Base-by-base conservation (phyloP, 1,140 invertebrate genomes). In the Papilio glaucus region DNA sequence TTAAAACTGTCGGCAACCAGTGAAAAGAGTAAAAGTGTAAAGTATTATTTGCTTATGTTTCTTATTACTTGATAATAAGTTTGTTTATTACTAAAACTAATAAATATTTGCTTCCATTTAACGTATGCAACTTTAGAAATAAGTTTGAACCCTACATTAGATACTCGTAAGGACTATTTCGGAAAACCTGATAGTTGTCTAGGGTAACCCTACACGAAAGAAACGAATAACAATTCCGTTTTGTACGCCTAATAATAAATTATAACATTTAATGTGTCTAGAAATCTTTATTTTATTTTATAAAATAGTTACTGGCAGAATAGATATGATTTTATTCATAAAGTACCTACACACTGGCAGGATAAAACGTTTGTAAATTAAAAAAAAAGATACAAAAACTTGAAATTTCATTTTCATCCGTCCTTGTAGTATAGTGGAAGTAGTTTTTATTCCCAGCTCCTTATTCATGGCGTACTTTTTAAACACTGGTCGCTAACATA, bases 391-490 rank as follows among this genome's bases (percentile, higher is more conserved):
- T 3, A 33, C 2, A 33, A 33, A 33, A 33, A 33, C n/a, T n/a
- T 8, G 0, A 4, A 39, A 41, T 41, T 62, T 62, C 76, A 73
- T 74, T 85, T 85, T 81, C 76, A 60, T 76, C 60, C 70, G 75
- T 68, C 80, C 80, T 81, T 84, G 76, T 33, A n/a, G n/a, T n/a
- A 6, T 6, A 33, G 2, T 71, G 60, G 37, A 69, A 71, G 65
- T 69, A 73, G 24, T 77, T 72, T 26, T 71, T 62, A 45, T 24
- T 39, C 38, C 49, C 69, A 62, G 69, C 68, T 73, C 69, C 71
- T 80, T 74, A 78, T 77, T 61, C 73, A 74, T 74, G 72, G 53
- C 13, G 71, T 21, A 71, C 74, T 81, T 77, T 76, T 69, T 62
- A 12, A 13, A 68, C 69, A 49, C 61, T 57, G 63, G 21, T 24